These are phyloP conservation scores for Flabesymbios commensalis DNA, from an alignment of 2,888 invertebrate species.

Conservation along the genomic window DNA sequence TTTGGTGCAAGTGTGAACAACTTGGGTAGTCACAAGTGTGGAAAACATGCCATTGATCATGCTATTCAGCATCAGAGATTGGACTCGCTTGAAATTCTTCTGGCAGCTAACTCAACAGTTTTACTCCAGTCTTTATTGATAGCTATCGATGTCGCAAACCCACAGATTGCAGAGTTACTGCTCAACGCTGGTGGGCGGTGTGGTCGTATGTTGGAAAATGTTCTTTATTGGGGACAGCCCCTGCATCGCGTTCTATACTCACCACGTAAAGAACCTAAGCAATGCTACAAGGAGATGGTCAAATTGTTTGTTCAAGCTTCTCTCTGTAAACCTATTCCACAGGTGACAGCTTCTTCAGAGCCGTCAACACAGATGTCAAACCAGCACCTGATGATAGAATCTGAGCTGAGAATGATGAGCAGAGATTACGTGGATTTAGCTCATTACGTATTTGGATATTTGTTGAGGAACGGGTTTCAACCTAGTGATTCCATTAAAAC, in stretches of 20 bases:
- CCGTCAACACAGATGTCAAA: not conserved
- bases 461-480: conserved; percentile 30
- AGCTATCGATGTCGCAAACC: conserved; percentile 35
- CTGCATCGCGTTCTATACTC: conserved; percentile 29
- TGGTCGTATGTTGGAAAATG: conserved; percentile 21
- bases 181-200: conserved; percentile 31
- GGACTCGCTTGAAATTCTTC: conserved; percentile 26
- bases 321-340: conserved; percentile 22
- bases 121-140: conserved; percentile 28
- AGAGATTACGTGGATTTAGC: conserved; percentile 28
- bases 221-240: conserved; percentile 32
- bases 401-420: conserved; percentile 27
- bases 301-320: conserved; percentile 27
- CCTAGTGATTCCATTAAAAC: conserved; percentile 21
- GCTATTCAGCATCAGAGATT: conserved; percentile 35
- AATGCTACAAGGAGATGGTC: conserved; percentile 34
- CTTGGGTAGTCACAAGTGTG: conserved; percentile 30
- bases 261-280: conserved; percentile 30
- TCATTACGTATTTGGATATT: conserved; percentile 21
- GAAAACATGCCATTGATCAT: conserved; percentile 29
- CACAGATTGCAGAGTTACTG: conserved; percentile 30
- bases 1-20: conserved; percentile 35
- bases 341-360: not conserved
- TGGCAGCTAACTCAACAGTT: conserved; percentile 20
- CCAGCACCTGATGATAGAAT: conserved; percentile 19